Evolutionary conservation across 1,140 invertebrate genomes (phyloP).

Genomic region (Aethina tumida): DNA sequence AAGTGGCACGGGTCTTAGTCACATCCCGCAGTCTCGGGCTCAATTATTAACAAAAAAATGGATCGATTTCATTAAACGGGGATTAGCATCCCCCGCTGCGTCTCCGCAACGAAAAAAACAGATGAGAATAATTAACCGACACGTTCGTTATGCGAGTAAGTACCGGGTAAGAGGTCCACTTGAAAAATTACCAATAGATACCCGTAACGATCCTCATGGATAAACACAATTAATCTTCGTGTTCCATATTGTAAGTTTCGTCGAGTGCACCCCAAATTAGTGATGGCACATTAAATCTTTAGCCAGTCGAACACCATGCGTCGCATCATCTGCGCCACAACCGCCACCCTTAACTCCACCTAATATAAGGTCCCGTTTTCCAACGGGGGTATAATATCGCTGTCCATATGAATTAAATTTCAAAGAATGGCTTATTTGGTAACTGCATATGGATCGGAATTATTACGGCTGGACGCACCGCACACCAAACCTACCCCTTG

Average conservation of each 20-base stretch:
- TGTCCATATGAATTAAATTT: conserved; percentile 32
- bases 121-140: too few species aligned
- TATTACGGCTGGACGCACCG: conserved; percentile 23
- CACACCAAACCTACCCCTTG: conserved; percentile 12
- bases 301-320: conserved; percentile 32
- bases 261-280: conserved; percentile 33
- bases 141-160: too few species aligned
- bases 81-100: too few species aligned
- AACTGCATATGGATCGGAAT: conserved; percentile 27
- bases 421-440: conserved; percentile 20
- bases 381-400: conserved; percentile 23
- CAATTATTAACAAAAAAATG: too few species aligned
- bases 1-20: too few species aligned
- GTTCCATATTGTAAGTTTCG: conserved; percentile 27
- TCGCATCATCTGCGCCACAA: conserved; percentile 30
- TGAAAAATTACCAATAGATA: conserved; percentile 25
- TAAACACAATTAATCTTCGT: conserved; percentile 33
- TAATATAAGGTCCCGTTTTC: conserved; percentile 18
- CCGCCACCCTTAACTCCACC: conserved; percentile 10
- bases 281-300: conserved; percentile 35
- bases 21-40: too few species aligned
- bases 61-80: too few species aligned
- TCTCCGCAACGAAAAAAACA: too few species aligned
- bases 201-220: conserved; percentile 25
- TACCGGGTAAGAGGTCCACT: conserved; percentile 11